Evolutionary conservation across 2,797 vertebrate genomes (phyloP), one percentile per base, ranked within the genome.

Genomic region (Coregonus sp.): DNA sequence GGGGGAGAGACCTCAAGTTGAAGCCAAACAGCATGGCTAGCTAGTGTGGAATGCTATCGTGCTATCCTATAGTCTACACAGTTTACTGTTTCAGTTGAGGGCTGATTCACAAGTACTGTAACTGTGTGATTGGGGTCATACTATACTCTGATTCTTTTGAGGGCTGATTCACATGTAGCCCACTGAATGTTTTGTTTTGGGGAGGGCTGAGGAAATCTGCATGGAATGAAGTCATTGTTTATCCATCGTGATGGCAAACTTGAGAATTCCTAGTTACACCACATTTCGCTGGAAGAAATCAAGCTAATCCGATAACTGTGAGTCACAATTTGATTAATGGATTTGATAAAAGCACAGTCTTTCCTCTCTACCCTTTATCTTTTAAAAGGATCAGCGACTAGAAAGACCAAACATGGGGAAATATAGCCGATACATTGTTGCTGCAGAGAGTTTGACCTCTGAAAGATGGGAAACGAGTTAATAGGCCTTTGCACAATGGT

Each of bases 341-440:
- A 25, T 25, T 25, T 35, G 65, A 67, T 35, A 12, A 35, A 67
- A 12, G 14, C 11, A 33, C 65, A 35, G 25, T 31, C 65, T 67
- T 67, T 33, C 65, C 29, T 31, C 29, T 67, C 65, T 14, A 1
- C 31, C 65, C 54, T 73, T 70, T 69, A 75, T 75, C 33, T 70
- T 25, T 25, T 16, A 73, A 73, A 65, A 50, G 65, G 54, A 16
- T 73, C 71, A 40, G 20, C 29, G 5, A 54, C 35, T 20, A 68
- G 56, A 25, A 33, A 67, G 31, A 75, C 70, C 69, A 59, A 72
- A 73, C 15, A 61, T 16, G 25, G 71, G 51, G n/a, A 14, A 31
- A 67, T 35, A 4, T 35, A 67, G 31, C 25, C 31, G 4, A 67
- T 3, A 5, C 31, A 9, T 67, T 67, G 31, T 31, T 35, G 6